These are phyloP conservation scores for Drymodes brunneopygia DNA, from an alignment of 2,113 vertebrate genomes.

Conservation along the genomic window DNA sequence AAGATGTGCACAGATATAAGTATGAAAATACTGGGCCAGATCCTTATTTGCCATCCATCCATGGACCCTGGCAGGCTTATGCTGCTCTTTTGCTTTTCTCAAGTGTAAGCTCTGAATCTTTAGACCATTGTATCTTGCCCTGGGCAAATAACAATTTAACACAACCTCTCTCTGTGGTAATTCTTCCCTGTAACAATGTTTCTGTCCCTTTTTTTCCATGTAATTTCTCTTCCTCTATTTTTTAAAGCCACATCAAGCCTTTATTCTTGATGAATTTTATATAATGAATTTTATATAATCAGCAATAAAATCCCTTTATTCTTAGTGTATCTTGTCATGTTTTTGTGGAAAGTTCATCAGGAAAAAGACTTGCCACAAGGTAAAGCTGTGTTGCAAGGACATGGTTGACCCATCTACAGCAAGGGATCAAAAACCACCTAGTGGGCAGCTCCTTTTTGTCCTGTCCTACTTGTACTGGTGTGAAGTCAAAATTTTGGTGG, in stretches of 20 bases:
- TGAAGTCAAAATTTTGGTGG: neutral
- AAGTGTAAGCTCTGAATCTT: neutral
- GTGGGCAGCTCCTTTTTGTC: neutral
- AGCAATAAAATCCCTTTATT: neutral
- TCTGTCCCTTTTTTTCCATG: neutral
- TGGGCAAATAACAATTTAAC: neutral
- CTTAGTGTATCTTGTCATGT: neutral
- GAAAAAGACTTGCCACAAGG: neutral
- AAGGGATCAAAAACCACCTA: neutral
- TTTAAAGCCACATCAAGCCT: neutral
- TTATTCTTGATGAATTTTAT: neutral
- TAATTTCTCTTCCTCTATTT: neutral
- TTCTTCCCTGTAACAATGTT: neutral
- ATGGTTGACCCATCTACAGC: rapidly evolving
- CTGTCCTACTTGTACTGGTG: neutral
- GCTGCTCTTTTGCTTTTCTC: neutral
- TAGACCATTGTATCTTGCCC: neutral
- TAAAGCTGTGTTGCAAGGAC: neutral
- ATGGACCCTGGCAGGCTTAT: neutral
- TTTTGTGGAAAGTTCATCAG: neutral
- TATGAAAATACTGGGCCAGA: neutral
- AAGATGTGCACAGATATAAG: neutral
- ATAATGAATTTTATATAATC: neutral
- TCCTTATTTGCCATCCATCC: neutral
- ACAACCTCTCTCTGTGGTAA: neutral